Evolutionary conservation across 30 jellyfish, hydroid and myxozoan species (phyloP), one percentile per base, ranked within the genome.

Genomic region (Aurelia aurita complex sp. Pacific): DNA sequence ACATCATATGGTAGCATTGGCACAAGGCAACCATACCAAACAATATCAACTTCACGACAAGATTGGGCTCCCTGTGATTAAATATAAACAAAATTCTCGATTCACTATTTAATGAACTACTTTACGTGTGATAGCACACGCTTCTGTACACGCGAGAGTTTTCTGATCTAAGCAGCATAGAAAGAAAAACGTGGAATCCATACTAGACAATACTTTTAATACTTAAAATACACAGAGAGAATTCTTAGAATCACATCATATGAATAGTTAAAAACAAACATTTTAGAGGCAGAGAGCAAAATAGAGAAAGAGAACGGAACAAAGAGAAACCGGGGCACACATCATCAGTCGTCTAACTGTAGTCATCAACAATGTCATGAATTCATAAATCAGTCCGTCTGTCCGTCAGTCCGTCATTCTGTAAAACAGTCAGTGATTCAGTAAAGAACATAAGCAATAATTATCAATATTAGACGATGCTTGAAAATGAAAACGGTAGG

Each of bases 211-310:
- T 75, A 79, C 80, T 64, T 67, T 65, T 46, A 65, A 64, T 79
- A 53, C 54, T 79, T 76, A 79, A 79, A 79, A 79, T 65, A 79
- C 63, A 75, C 64, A 23, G 85, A 54, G 34, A 65, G 89, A 79
- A 79, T 79, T 79, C 89, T 79, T 65, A 79, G 89, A 79, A 79
- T 79, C 89, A 79, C 57, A 63, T 62, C 70, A 61, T 61, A 61
- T 61, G 70, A 23, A 61, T 61, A 61, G 70, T 61, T 61, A 61
- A 61, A 61, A 61, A n/a, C 57, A 46, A 46, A 46, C 57, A 46
- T 9, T 46, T 46, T 6, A 46, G 14, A 46, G 57, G 57, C 1
- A 46, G 12, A 46, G 57, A 46, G 57, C 57, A 46, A 61, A n/a
- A 79, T 61, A 79, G 66, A 62, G 51, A 74, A 64, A 19, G 74